These are phyloP conservation scores for Galleria mellonella DNA, from an alignment of 1,140 invertebrate genomes.

Conservation along the genomic window DNA sequence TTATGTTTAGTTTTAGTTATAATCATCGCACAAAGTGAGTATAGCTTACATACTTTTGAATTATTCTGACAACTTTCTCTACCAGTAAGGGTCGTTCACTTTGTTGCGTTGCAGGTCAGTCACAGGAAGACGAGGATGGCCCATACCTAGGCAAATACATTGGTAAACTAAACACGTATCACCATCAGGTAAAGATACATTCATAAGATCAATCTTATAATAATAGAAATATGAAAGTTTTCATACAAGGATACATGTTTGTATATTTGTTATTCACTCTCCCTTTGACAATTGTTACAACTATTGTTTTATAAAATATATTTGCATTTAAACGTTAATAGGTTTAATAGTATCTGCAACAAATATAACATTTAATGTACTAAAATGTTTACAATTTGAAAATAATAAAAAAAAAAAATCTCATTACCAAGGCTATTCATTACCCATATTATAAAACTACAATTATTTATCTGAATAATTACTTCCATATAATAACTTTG, in stretches of 20 bases:
- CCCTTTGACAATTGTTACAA: constrained; percentile 10
- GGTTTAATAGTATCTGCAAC: no score
- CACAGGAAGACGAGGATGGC: constrained; percentile 76
- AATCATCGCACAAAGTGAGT: constrained; percentile 34
- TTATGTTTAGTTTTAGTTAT: constrained; percentile 16
- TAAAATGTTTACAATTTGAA: no score
- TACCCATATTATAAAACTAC: no score
- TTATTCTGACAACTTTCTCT: constrained; percentile 24
- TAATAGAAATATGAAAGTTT: no score
- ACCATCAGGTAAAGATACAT: constrained; percentile 86
- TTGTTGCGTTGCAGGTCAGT: constrained; percentile 37
- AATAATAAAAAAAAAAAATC: no score
- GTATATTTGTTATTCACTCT: no score
- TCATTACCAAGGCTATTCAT: no score
- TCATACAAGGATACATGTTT: no score
- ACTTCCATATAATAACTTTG: no score
- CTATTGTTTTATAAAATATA: not conserved
- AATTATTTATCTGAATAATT: no score
- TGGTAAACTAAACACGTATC: constrained; percentile 92
- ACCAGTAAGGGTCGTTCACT: not conserved
- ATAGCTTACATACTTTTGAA: not conserved
- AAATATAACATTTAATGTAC: no score
- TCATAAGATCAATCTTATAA: no score
- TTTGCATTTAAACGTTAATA: not conserved
- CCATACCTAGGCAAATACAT: constrained; percentile 87